Evolutionary conservation across 2,797 vertebrate species (phyloP).

Genomic region (Tapera naevia): DNA sequence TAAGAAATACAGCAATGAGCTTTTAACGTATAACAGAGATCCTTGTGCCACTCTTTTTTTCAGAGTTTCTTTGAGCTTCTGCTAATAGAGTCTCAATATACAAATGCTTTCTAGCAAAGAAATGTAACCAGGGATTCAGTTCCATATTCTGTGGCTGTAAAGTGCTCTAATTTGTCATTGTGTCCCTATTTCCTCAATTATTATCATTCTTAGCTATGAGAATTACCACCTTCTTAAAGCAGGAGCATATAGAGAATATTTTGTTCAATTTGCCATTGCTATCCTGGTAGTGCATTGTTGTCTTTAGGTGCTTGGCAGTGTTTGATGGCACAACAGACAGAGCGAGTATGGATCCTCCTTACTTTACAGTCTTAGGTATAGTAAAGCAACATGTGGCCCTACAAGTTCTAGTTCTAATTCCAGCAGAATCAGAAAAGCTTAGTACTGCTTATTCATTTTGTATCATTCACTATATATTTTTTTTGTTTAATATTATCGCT

Average conservation of each 20-base stretch:
- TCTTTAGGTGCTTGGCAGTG: background rate
- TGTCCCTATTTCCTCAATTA: background rate
- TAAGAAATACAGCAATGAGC: background rate
- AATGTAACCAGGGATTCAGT: background rate
- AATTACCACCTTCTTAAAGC: background rate
- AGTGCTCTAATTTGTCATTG: background rate
- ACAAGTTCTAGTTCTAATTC: background rate
- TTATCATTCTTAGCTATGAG: background rate
- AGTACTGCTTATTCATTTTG: accelerated
- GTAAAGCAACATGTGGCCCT: background rate
- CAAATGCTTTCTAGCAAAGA: background rate
- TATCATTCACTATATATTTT: background rate
- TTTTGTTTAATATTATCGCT: background rate
- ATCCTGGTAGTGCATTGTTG: background rate
- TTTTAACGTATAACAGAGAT: background rate
- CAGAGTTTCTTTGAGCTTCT: background rate
- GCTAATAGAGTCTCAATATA: background rate
- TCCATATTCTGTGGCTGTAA: background rate
- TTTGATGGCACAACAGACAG: background rate
- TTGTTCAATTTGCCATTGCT: background rate
- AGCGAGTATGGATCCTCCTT: background rate
- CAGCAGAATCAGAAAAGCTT: background rate
- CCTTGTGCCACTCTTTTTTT: background rate
- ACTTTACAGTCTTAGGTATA: background rate
- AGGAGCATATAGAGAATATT: background rate